Conservation (phyloP, 2,888 invertebrate genomes). For the Apotomis turbidana region DNA sequence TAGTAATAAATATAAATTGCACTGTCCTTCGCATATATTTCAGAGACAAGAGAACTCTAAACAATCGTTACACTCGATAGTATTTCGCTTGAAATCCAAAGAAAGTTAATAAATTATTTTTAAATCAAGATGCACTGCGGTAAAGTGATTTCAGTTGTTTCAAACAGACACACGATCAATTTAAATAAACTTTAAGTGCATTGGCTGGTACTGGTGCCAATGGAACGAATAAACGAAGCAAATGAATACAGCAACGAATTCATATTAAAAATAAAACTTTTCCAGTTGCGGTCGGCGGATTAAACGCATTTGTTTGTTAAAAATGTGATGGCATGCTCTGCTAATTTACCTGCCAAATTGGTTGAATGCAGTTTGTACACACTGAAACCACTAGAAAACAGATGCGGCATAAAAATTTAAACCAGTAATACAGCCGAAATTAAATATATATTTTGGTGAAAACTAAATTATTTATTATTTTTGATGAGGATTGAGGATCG, state of each 20-base stretch:
- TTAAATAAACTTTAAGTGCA: conserved; percentile 56
- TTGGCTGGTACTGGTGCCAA: conserved; percentile 51
- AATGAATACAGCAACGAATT: conserved; percentile 49
- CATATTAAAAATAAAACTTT: conserved; percentile 39
- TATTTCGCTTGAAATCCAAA: neutral
- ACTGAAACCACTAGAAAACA: no score
- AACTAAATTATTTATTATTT: no score
- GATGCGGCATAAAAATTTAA: no score
- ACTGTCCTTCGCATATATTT: no score
- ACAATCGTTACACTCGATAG: neutral
- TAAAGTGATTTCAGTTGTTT: conserved; percentile 22
- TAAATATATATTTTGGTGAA: no score
- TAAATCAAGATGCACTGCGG: conserved; percentile 13
- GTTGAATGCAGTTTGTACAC: no score
- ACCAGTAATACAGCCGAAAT: no score
- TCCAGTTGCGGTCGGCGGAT: conserved; percentile 13
- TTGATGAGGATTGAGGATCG: no score
- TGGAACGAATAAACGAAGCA: conserved; percentile 50
- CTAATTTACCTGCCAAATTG: no score
- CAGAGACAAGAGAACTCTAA: neutral
- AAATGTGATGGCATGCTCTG: neutral
- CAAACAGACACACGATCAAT: conserved; percentile 44
- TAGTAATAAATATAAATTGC: no score
- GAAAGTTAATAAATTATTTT: conserved; percentile 6
- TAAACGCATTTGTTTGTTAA: neutral